Percentiles rank a stretch among this genome's conserved stretches.
Evolutionary conservation across 2,888 invertebrate species (phyloP).

Genomic region (Phragmatobia fuliginosa): DNA sequence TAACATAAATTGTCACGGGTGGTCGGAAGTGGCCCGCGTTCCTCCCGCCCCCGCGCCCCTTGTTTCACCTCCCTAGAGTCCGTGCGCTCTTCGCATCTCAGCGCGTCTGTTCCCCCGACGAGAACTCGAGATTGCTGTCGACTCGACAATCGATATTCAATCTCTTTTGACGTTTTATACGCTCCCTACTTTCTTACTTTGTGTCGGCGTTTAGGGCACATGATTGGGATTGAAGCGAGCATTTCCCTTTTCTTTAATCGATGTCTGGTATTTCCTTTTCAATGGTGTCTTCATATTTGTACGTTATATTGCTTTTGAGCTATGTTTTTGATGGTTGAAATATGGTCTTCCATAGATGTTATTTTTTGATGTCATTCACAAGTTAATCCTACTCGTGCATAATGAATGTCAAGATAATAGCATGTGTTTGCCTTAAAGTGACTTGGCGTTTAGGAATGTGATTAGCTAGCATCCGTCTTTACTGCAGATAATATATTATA

Average conservation of each 20-base stretch:
- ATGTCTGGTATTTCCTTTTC: conserved; percentile 61
- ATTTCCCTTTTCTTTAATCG: conserved; percentile 68
- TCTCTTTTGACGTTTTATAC: conserved; percentile 84
- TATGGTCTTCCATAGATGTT: not conserved
- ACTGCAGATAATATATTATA: conserved; percentile 4
- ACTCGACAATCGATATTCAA: conserved; percentile 85
- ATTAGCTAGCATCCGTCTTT: conserved; percentile 23
- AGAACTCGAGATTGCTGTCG: conserved; percentile 77
- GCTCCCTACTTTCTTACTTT: conserved; percentile 82
- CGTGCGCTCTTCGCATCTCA: conserved; percentile 44
- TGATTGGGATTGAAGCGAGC: conserved; percentile 72
- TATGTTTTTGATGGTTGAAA: conserved; percentile 18
- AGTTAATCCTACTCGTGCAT: too few relatives aligned
- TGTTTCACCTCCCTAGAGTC: conserved; percentile 33
- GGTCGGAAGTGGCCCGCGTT: conserved; percentile 71
- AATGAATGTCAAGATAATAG: too few relatives aligned
- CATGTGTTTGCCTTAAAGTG: conserved; percentile 34
- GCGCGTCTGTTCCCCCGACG: conserved; percentile 51
- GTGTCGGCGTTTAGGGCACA: conserved; percentile 78
- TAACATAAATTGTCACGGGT: conserved; percentile 85
- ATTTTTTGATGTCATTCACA: too few relatives aligned
- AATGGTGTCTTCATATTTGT: conserved; percentile 47
- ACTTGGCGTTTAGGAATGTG: conserved; percentile 28
- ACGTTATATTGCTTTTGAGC: conserved; percentile 20
- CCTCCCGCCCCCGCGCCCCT: conserved; percentile 46